Evolutionary conservation across 2,113 vertebrate species (phyloP).

Genomic region (Rhinichthys klamathensis): DNA sequence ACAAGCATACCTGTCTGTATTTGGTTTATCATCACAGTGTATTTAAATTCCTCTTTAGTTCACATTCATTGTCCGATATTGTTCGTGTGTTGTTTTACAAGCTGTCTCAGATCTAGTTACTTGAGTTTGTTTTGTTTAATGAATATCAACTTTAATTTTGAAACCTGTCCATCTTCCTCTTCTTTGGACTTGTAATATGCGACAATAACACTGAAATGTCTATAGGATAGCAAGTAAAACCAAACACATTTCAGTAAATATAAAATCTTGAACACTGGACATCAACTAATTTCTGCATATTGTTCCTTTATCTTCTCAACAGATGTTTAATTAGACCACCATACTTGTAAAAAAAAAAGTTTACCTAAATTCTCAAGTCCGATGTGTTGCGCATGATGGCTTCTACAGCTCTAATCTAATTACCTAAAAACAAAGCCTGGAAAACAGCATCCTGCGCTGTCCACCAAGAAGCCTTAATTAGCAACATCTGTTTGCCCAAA

Average conservation of each 20-base stretch:
- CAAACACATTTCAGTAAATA: background rate
- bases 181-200: too few species aligned
- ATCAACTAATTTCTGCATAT: background rate
- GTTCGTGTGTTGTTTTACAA: too few species aligned
- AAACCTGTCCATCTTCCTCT: too few species aligned
- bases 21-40: too few species aligned
- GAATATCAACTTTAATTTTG: too few species aligned
- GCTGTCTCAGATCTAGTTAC: too few species aligned
- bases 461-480: slow-evolving; percentile 20
- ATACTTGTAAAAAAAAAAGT: background rate
- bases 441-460: background rate
- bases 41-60: too few species aligned
- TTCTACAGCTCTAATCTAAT: slow-evolving; percentile 3
- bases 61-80: too few species aligned
- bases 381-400: background rate
- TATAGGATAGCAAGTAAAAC: too few species aligned
- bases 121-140: too few species aligned
- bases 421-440: background rate
- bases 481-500: slow-evolving; percentile 7
- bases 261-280: background rate
- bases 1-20: too few species aligned
- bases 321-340: background rate
- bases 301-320: background rate
- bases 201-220: too few species aligned
- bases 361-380: background rate